Percentiles rank a stretch among this genome's conserved stretches.
Evolutionary conservation across 2,797 vertebrate genomes (phyloP).

Genomic region (Carapus acus): DNA sequence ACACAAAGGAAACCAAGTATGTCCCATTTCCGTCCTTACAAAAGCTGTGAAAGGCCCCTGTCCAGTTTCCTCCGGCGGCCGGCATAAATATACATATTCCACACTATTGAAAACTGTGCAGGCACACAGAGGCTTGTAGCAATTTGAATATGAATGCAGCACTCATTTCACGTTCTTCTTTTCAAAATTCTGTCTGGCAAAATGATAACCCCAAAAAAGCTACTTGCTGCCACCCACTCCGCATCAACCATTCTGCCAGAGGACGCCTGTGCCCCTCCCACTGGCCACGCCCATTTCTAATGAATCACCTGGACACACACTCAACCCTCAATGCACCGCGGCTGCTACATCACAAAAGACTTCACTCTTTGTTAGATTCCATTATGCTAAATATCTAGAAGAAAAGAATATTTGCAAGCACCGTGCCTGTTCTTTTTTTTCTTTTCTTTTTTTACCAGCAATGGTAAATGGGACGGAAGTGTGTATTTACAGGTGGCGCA

Average conservation of each 20-base stretch:
- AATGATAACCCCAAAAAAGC: constrained; percentile 46
- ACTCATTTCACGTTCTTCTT: constrained; percentile 49
- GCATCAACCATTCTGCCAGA: constrained; percentile 37
- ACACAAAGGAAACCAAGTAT: constrained; percentile 17
- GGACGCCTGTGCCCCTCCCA: constrained; percentile 23
- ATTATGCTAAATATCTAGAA: too few species aligned
- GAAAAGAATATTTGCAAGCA: too few species aligned
- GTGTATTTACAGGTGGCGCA: not conserved
- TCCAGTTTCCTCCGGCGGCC: constrained; percentile 32
- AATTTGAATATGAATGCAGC: constrained; percentile 62
- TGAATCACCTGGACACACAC: constrained; percentile 32
- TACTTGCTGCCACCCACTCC: constrained; percentile 24
- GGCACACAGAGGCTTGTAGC: constrained; percentile 30
- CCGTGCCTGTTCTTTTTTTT: too few species aligned
- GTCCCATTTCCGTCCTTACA: constrained; percentile 21
- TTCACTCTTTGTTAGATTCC: too few species aligned
- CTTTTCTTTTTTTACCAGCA: too few species aligned
- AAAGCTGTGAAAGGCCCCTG: constrained; percentile 23
- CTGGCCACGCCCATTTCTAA: constrained; percentile 11
- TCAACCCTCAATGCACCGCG: constrained; percentile 14
- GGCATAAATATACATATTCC: constrained; percentile 50
- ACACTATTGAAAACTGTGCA: constrained; percentile 54
- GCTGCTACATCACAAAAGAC: constrained; percentile 21
- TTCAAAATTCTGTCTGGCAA: constrained; percentile 47
- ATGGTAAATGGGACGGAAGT: too few species aligned